phyloP scores from a whole-genome alignment of 2,113 vertebrate genomes.

The Toxostoma redivivum region DNA sequence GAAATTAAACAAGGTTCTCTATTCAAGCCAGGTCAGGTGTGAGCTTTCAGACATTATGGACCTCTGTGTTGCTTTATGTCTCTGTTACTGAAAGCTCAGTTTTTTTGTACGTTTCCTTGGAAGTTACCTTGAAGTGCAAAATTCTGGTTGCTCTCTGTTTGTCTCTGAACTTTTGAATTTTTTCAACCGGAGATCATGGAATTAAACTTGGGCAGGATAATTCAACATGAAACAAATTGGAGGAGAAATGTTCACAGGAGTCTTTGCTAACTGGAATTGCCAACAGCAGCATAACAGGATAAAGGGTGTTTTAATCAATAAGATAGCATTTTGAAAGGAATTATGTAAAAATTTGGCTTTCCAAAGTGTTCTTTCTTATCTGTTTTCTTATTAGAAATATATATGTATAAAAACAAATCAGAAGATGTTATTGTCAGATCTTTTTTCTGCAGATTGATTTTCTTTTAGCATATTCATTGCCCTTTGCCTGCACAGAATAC shows the following conservation, averaged over 20 bases:
- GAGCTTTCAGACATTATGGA: not conserved
- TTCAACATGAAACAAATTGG: not conserved
- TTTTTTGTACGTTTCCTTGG: not conserved
- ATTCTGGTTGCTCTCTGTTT: not conserved
- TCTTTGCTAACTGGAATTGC: not conserved
- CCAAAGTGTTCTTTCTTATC: not conserved
- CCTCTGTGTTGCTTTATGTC: not conserved
- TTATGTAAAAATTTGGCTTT: not conserved
- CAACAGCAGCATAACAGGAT: not conserved
- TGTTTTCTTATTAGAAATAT: not conserved
- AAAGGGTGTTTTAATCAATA: not conserved
- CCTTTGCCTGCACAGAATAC: constrained; percentile 41
- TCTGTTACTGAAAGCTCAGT: not conserved
- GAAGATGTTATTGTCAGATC: not conserved
- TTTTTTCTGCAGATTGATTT: constrained; percentile 44
- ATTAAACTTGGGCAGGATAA: not conserved
- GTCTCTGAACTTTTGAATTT: not conserved
- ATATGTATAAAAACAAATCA: not conserved
- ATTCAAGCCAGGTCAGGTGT: not conserved
- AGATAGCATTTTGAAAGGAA: not conserved
- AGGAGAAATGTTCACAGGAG: not conserved
- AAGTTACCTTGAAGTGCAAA: not conserved
- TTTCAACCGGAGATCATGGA: not conserved
- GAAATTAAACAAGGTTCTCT: not conserved
- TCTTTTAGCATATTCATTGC: constrained; percentile 62